Conservation (phyloP, 2,113 vertebrate genomes). For the Trichechus manatus region DNA sequence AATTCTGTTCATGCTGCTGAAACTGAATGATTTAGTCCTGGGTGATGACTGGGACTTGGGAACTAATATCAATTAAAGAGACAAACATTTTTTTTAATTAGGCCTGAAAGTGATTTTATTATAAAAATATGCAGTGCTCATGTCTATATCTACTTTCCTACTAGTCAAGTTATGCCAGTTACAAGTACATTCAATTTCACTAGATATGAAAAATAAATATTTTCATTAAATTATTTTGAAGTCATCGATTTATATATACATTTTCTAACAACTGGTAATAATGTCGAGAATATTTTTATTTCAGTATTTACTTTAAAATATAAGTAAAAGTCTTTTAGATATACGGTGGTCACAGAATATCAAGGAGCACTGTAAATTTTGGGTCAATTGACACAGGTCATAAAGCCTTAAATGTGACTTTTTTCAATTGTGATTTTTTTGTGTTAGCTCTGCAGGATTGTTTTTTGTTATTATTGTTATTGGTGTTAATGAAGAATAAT, state of each 20-base stretch:
- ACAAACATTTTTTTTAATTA: not conserved
- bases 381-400: not conserved
- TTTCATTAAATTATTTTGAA: slow-evolving; percentile 33
- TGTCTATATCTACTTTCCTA: not conserved
- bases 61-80: not conserved
- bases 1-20: not conserved
- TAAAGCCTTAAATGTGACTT: not conserved
- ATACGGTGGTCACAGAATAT: not conserved
- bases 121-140: not conserved
- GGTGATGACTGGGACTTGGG: not conserved
- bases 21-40: not conserved
- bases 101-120: not conserved
- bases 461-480: not conserved
- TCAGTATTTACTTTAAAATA: not conserved
- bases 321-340: not conserved
- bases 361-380: not conserved
- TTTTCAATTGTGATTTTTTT: not conserved
- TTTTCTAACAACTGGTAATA: not conserved
- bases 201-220: not conserved
- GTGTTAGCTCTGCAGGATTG: not conserved
- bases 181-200: not conserved
- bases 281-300: not conserved
- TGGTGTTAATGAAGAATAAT: not conserved
- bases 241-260: not conserved
- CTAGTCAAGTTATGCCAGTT: not conserved